Evolutionary conservation across 2,113 vertebrate species (phyloP), one percentile per base, ranked within the genome.

Genomic region (Grammomys dolichurus): DNA sequence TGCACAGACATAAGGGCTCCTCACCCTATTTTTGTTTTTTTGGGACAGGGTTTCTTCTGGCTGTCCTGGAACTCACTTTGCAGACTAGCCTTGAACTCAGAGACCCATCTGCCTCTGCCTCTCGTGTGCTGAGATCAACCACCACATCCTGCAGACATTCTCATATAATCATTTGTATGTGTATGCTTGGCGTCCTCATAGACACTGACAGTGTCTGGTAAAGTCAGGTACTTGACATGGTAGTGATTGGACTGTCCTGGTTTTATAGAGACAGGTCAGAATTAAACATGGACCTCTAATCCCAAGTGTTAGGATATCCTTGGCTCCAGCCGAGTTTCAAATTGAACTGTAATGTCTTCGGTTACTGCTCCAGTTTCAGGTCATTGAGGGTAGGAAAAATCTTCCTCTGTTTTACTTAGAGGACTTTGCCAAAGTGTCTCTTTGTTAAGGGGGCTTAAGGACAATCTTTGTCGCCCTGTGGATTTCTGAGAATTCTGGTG

Each of bases 331-430:
- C 80, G 82, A 60, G 86, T 96, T 90, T 96, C 91, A 78, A 2
- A 31, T 84, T 76, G 85, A 75, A 69, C 96, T n/a, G 2, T 85
- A 19, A 31, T 46, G 54, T 94, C 94, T 96, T 70, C 26, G 89
- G 96, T 95, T 94, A 89, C 31, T 43, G 65, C 91, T 95, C 54
- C 54, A 60, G 76, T 91, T 96, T 91, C 78, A 87, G 96, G 93
- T 80, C 10, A 22, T 16, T 13, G 87, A 92, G 67, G 95, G 54
- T 43, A 77, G 91, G 93, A 86, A 80, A 48, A 63, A n/a, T 40
- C 67, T 80, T 72, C 11, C 10, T 94, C 48, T 65, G 10, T 54
- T 67, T 78, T 81, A 31, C 87, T 94, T 72, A 51, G 86, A 88
- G 93, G 90, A 78, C 33, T 58, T 85, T 40, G 58, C 54, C 2